phyloP scores from a whole-genome alignment of 2,888 invertebrate genomes.

The Drosophila mercatorum region DNA sequence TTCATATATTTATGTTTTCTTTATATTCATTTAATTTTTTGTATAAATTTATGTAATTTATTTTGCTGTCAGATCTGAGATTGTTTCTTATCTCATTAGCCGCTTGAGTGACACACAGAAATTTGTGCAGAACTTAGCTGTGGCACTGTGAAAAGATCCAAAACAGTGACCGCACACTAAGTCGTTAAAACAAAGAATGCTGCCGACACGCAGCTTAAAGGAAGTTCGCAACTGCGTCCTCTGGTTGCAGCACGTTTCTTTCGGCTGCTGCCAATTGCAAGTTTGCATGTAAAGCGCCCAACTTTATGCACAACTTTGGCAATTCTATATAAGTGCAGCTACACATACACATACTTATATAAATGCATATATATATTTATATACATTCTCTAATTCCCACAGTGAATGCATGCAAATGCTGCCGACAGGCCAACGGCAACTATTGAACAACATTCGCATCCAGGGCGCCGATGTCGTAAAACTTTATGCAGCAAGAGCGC shows the following conservation, averaged over 20 bases:
- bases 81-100: slow-evolving; percentile 1
- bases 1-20: too few relatives aligned
- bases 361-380: slow-evolving; percentile 4
- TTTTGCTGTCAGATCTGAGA: background rate
- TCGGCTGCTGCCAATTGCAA: slow-evolving; percentile 64
- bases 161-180: slow-evolving; percentile 62
- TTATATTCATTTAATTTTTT: background rate
- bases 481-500: slow-evolving; percentile 56
- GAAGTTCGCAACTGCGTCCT: slow-evolving; percentile 34
- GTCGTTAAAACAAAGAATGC: slow-evolving; percentile 73
- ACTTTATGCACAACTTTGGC: slow-evolving; percentile 77
- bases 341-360: background rate
- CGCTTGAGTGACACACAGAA: slow-evolving; percentile 27
- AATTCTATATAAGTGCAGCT: slow-evolving; percentile 43
- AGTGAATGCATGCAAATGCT: slow-evolving; percentile 64
- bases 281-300: slow-evolving; percentile 73
- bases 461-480: slow-evolving; percentile 63
- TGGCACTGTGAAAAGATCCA: background rate
- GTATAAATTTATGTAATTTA: background rate
- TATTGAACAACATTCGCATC: slow-evolving; percentile 62
- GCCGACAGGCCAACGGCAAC: slow-evolving; percentile 52
- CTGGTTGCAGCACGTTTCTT: slow-evolving; percentile 39
- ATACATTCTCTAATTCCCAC: slow-evolving; percentile 69
- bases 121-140: background rate
- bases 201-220: slow-evolving; percentile 61